These are phyloP conservation scores for Drosophila navojoa DNA, from an alignment of 1,140 invertebrate species.

Conservation along the genomic window DNA sequence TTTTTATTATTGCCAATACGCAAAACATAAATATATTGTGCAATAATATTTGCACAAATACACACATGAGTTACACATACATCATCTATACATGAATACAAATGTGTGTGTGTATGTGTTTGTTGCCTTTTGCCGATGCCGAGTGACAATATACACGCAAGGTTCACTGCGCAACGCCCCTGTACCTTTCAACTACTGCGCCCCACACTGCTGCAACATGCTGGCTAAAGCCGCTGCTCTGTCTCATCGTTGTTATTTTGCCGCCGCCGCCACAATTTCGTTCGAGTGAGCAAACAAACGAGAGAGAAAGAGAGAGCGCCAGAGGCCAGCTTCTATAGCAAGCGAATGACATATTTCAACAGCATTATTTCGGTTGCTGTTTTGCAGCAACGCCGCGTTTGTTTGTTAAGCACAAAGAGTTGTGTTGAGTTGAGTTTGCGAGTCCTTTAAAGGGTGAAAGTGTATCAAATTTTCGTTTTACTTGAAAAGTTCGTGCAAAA, in stretches of 20 bases:
- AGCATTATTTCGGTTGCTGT: slow-evolving; percentile 35
- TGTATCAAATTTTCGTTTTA: slow-evolving; percentile 37
- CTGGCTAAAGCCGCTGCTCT: slow-evolving; percentile 37
- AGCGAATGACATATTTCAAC: slow-evolving; percentile 74
- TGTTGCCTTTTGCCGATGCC: slow-evolving; percentile 44
- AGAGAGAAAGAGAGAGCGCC: slow-evolving; percentile 12
- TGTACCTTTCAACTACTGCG: slow-evolving; percentile 27
- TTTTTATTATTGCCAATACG: slow-evolving; percentile 44
- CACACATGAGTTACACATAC: slow-evolving; percentile 32
- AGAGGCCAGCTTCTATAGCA: slow-evolving; percentile 14
- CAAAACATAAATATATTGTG: slow-evolving; percentile 77
- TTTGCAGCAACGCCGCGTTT: slow-evolving; percentile 6
- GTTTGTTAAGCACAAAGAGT: slow-evolving; percentile 30
- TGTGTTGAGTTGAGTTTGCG: slow-evolving; percentile 6
- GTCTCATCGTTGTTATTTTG: slow-evolving; percentile 75
- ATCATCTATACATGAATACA: not conserved
- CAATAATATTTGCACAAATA: slow-evolving; percentile 64
- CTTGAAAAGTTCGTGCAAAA: slow-evolving; percentile 39
- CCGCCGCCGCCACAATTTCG: slow-evolving; percentile 67
- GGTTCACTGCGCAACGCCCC: slow-evolving; percentile 74
- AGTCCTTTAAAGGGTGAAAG: slow-evolving; percentile 78
- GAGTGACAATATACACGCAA: slow-evolving; percentile 74
- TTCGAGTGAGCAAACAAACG: slow-evolving; percentile 38
- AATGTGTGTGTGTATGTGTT: slow-evolving; percentile 23
- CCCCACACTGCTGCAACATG: slow-evolving; percentile 61